Percentiles rank a stretch among this genome's conserved stretches.
Conservation (phyloP, 2,888 invertebrate genomes). For the Trichacis sp. region DNA sequence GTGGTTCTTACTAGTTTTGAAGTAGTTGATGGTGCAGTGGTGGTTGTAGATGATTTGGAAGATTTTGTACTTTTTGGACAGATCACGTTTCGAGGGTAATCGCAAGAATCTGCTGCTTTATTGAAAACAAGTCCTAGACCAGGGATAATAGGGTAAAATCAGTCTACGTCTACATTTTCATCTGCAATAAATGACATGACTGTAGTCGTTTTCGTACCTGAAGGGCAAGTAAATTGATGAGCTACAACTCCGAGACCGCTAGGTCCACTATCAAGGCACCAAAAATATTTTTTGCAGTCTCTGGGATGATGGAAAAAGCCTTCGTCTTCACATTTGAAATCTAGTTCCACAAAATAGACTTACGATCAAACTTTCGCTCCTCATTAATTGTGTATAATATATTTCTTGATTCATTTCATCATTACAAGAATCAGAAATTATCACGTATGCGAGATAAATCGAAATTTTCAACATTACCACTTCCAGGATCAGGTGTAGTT, state of each 20-base stretch:
- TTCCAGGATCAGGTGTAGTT: conserved; percentile 89
- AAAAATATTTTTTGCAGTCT: conserved; percentile 94
- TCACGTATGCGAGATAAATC: not conserved
- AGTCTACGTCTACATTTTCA: too few relatives aligned
- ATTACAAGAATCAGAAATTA: too few relatives aligned
- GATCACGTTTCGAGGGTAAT: conserved; percentile 88
- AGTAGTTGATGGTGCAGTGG: conserved; percentile 64
- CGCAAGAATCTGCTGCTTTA: conserved; percentile 91
- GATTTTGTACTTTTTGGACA: conserved; percentile 78
- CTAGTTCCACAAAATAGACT: conserved; percentile 65
- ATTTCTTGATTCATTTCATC: too few relatives aligned
- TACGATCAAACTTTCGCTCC: not conserved
- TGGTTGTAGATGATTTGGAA: conserved; percentile 69
- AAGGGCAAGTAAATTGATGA: conserved; percentile 93
- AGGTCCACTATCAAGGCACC: conserved; percentile 91
- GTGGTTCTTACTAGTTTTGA: conserved; percentile 65
- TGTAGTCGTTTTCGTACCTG: too few relatives aligned
- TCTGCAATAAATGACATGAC: too few relatives aligned
- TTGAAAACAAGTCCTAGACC: conserved; percentile 86
- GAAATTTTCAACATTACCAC: conserved; percentile 72
- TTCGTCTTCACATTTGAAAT: conserved; percentile 92
- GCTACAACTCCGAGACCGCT: conserved; percentile 91
- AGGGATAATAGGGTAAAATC: conserved; percentile 2
- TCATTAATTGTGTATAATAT: too few relatives aligned
- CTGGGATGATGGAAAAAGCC: conserved; percentile 93